Base-by-base conservation (phyloP, 2,888 invertebrate species). In the Patella pellucida region DNA sequence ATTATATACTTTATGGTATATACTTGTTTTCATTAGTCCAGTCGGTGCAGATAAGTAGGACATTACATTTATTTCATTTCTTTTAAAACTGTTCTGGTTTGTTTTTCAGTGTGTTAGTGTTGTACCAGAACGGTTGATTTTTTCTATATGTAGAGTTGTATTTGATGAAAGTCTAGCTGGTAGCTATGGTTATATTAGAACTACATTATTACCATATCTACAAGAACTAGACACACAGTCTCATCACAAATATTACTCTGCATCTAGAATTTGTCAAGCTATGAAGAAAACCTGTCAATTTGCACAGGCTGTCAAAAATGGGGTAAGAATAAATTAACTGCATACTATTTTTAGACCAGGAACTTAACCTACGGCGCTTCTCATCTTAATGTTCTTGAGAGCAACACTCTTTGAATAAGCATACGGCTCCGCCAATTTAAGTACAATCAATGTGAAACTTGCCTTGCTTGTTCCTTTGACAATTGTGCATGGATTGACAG, bases 281-380 rank as follows among this genome's bases (percentile, higher is more conserved):
- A 81, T 89, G 76, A 77, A 84, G 54, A 87, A 84, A 70, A 86
- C 89, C 3, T 89, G 89, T 80, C 79, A 80, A 72, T 89, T 89
- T 78, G 81, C 88, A 9, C 75, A 80, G 78, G 78, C 76, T 82
- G 68, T 82, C 74, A 82, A 83, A 51, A 82, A 84, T 76, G 85
- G 81, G 82, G 85, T 83, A 68, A 23, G 71, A 19, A 52, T 41
- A 9, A 41, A 41, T 1, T 41, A 41, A 9, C 5, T 41, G 41
- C 41, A 9, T 41, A 41, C 9, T 41, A 41, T 41, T 41, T 41
- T 41, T 41, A 7, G 31, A 41, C 7, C 0, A 41, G 31, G 5
- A 41, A 41, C 5, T 41, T 0, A 7, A 41, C 4, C 5, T 41
- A 0, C 31, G 5, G 31, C 5, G 5, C 31, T 41, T 5, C 31